These are phyloP conservation scores for Lordiphosa collinella DNA, from an alignment of 1,140 invertebrate genomes.

Conservation along the genomic window DNA sequence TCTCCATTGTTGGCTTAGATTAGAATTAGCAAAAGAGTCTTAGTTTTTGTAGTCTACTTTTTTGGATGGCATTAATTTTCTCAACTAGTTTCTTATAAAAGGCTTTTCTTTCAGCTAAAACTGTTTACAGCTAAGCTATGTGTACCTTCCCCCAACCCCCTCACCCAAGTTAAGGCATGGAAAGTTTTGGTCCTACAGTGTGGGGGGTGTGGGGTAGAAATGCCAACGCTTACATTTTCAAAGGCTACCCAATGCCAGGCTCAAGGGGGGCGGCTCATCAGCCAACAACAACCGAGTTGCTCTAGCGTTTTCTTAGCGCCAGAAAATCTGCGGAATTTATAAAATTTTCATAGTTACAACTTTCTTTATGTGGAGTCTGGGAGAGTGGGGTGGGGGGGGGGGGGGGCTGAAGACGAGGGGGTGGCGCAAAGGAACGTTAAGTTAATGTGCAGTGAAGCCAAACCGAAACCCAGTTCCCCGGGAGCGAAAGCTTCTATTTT, in stretches of 20 bases:
- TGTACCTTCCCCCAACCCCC: too few relatives aligned
- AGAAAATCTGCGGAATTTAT: constrained; percentile 76
- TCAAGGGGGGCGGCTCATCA: not conserved
- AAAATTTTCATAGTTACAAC: constrained; percentile 79
- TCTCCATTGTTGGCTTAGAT: too few relatives aligned
- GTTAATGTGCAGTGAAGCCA: constrained; percentile 54
- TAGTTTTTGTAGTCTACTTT: too few relatives aligned
- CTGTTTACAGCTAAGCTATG: too few relatives aligned
- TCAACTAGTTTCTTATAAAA: too few relatives aligned
- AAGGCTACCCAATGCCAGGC: constrained; percentile 20
- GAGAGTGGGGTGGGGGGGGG: not conserved
- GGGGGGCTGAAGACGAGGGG: too few relatives aligned
- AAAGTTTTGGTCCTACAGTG: too few relatives aligned
- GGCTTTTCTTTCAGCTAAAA: too few relatives aligned
- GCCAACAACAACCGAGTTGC: not conserved
- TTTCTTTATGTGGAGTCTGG: constrained; percentile 57
- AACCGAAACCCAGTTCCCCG: not conserved
- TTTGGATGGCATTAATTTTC: too few relatives aligned
- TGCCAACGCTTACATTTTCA: constrained; percentile 42
- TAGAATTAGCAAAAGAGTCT: too few relatives aligned
- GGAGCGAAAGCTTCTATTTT: constrained; percentile 39
- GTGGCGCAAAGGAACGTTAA: constrained; percentile 14
- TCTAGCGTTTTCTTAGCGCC: constrained; percentile 60
- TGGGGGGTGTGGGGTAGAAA: constrained; percentile 6
- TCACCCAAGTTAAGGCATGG: too few relatives aligned